Base-by-base conservation (phyloP, 2,113 vertebrate genomes). In the Sylvilagus bachmani region DNA sequence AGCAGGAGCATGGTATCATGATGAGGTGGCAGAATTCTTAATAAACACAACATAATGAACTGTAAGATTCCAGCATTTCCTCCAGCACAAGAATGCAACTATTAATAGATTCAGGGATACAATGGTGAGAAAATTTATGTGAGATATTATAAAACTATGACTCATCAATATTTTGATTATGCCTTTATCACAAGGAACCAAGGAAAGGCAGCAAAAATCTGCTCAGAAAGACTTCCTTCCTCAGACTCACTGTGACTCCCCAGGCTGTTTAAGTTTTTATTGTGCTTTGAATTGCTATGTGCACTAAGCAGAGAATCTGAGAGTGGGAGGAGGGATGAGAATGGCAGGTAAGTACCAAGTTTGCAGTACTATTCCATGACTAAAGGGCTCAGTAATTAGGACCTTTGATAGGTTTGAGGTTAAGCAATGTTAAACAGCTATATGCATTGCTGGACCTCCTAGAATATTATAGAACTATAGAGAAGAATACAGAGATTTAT, bases 11-110 rank as follows among this genome's bases (percentile, higher is more conserved):
- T n/a, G 10, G 6, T 19, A 71, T 16, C 64, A 82, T 51, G n/a
- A 58, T 71, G 24, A 91, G 94, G 89, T 38, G 33, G 38, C 61
- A 89, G 44, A 61, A 62, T 51, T 78, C 58, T 88, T 33, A 93
- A 82, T 21, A 69, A 81, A 88, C 2, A 74, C 21, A 73, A 69
- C 22, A 71, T 36, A 78, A 29, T 66, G 79, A 88, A n/a, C n/a
- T 44, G 8, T n/a, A 82, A 96, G 33, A 79, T 70, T 61, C 79
- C 3, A 83, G 13, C 14, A 31, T 90, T 85, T 79, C 31, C 17
- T 80, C 44, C 9, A 74, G 10, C 25, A 90, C 0, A 80, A 95
- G 94, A 78, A 31, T 49, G 53, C 38, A 92, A 33, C 29, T 69
- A 38, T 55, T 70, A 61, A 38, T 64, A 58, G 1, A 58, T 49